A percentile compares a stretch with the other conserved stretches of the same genome.
phyloP scores from a whole-genome alignment of 2,113 vertebrate genomes.

The Cricetomys ansorgei region DNA sequence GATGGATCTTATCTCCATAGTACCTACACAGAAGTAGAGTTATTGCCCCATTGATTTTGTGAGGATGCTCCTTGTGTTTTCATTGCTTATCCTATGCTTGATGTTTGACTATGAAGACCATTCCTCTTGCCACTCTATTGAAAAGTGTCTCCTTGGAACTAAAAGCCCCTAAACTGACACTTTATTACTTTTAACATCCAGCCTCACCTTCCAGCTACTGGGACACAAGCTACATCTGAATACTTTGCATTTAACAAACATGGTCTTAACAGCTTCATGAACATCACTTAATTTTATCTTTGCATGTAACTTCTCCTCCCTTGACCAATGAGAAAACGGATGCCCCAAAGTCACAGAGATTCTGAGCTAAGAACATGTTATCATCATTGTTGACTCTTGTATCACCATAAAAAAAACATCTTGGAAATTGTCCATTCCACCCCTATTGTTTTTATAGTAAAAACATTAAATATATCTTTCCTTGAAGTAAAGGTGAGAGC shows the following conservation, averaged over 20 bases:
- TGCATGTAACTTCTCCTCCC: background rate
- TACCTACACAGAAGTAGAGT: background rate
- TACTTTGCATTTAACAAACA: background rate
- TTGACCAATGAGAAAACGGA: background rate
- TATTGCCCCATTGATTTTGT: background rate
- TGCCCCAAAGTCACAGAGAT: background rate
- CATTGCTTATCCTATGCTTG: background rate
- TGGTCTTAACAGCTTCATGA: background rate
- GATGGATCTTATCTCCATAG: background rate
- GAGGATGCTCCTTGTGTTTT: background rate
- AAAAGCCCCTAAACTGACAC: background rate
- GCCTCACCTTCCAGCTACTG: background rate
- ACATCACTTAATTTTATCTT: background rate
- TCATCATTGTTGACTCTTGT: background rate
- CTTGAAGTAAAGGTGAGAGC: background rate
- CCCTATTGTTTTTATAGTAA: background rate
- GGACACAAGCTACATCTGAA: background rate
- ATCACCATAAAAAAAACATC: constrained; percentile 3
- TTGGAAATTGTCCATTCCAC: background rate
- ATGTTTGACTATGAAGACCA: background rate
- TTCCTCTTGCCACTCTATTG: background rate
- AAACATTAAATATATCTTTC: constrained; percentile 44
- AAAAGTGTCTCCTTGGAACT: background rate
- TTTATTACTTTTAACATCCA: background rate
- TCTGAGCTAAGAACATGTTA: background rate